Conservation (phyloP, 2,888 invertebrate species). For the Argyresthia goedartella region DNA sequence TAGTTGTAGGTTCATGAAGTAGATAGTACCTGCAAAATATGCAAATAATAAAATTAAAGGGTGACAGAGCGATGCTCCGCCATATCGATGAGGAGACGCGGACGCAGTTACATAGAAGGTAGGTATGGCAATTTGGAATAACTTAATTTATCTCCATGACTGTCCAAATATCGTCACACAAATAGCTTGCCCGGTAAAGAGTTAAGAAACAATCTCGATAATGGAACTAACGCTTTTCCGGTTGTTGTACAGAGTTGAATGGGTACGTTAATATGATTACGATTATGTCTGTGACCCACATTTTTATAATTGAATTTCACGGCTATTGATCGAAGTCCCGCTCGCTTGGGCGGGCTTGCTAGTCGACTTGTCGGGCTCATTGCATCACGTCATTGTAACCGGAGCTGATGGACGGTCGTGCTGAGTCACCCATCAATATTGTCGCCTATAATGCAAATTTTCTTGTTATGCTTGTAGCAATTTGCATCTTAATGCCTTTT, state of each 20-base stretch:
- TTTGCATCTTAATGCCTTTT: constrained; percentile 61
- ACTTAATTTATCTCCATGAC: not conserved
- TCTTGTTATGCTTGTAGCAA: constrained; percentile 61
- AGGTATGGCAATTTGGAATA: too few species aligned
- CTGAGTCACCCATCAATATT: constrained; percentile 63
- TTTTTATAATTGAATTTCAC: constrained; percentile 59
- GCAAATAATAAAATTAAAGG: too few species aligned
- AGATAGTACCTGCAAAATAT: too few species aligned
- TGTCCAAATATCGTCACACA: not conserved
- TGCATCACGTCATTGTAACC: constrained; percentile 45
- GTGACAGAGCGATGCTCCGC: too few species aligned
- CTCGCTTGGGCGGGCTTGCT: constrained; percentile 49
- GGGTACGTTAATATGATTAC: constrained; percentile 2
- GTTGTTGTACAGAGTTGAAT: not conserved
- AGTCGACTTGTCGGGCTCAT: constrained; percentile 43
- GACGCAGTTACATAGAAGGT: too few species aligned
- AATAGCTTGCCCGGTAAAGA: not conserved
- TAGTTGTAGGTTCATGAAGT: too few species aligned
- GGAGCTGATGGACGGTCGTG: constrained; percentile 51
- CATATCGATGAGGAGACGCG: too few species aligned
- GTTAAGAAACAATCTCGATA: not conserved
- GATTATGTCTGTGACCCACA: constrained; percentile 22
- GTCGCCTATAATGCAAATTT: constrained; percentile 65
- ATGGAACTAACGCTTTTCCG: not conserved
- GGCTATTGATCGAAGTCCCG: constrained; percentile 46